These are phyloP conservation scores for Ferdinandea cuprea DNA, from an alignment of 2,888 invertebrate species.

Conservation along the genomic window DNA sequence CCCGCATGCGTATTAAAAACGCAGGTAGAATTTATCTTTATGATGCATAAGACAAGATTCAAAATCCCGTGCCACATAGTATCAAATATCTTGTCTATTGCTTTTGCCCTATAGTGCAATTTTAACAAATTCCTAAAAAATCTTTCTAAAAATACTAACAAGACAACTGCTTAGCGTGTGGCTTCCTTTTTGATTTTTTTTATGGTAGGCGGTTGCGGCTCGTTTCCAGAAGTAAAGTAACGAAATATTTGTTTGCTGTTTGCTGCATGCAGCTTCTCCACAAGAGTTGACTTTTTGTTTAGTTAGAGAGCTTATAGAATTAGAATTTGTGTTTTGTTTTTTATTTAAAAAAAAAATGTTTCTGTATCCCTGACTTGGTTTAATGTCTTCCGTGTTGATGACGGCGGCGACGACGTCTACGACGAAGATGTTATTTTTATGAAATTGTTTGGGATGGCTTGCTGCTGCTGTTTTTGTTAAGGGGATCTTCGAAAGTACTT, in stretches of 20 bases:
- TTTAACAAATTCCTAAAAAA: constrained; percentile 62
- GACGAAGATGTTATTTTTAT: constrained; percentile 46
- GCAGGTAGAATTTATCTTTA: constrained; percentile 11
- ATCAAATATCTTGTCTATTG: constrained; percentile 63
- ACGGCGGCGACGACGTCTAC: constrained; percentile 13
- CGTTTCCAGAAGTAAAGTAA: constrained; percentile 20
- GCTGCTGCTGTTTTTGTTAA: constrained; percentile 13
- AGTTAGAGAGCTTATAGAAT: constrained; percentile 35
- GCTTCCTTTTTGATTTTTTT: constrained; percentile 45
- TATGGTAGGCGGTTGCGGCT: constrained; percentile 4
- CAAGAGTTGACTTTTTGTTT: constrained; percentile 32
- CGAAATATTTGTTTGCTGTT: constrained; percentile 3
- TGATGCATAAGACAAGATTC: constrained; percentile 26
- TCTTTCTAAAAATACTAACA: constrained; percentile 68
- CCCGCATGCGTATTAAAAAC: not conserved
- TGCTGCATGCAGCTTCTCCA: constrained; percentile 13
- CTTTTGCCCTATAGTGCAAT: constrained; percentile 65
- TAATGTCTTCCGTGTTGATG: constrained; percentile 59
- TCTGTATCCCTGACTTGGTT: constrained; percentile 48
- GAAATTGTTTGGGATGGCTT: constrained; percentile 32
- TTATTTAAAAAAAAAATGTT: not conserved
- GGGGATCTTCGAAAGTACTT: constrained; percentile 30
- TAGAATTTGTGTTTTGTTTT: constrained; percentile 19
- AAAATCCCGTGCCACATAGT: constrained; percentile 18
- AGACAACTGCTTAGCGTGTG: constrained; percentile 35